These are phyloP conservation scores for Cylindroiulus punctatus DNA, from an alignment of 2,888 invertebrate genomes.

Conservation along the genomic window DNA sequence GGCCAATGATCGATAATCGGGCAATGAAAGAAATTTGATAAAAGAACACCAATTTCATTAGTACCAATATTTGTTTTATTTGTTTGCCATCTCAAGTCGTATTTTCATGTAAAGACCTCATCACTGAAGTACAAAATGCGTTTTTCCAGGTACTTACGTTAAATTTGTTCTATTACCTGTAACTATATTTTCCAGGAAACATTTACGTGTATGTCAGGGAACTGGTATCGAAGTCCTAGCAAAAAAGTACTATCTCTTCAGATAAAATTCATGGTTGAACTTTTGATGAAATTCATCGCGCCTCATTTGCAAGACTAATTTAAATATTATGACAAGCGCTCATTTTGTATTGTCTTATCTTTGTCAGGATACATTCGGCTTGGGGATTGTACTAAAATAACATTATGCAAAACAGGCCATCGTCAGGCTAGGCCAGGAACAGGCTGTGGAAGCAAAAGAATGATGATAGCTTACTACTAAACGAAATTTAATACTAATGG, in stretches of 20 bases:
- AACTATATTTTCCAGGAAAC: too few species aligned
- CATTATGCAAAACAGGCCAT: conserved; percentile 29
- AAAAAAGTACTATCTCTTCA: neutral
- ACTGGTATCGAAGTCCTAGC: too few species aligned
- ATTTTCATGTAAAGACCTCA: too few species aligned
- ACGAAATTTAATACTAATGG: neutral
- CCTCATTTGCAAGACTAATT: conserved; percentile 39
- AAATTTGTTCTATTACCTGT: too few species aligned
- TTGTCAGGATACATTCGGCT: conserved; percentile 7
- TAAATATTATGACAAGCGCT: conserved; percentile 47
- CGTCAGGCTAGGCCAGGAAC: neutral
- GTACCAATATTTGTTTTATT: neutral
- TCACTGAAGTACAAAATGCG: too few species aligned
- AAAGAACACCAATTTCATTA: conserved; percentile 22
- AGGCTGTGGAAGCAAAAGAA: neutral
- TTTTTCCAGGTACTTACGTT: too few species aligned
- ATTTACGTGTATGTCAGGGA: too few species aligned
- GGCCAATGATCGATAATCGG: conserved; percentile 33
- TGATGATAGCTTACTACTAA: neutral
- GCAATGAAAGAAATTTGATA: conserved; percentile 49
- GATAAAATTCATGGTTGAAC: neutral
- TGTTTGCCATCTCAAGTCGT: too few species aligned
- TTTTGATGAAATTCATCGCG: conserved; percentile 20
- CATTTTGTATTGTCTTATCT: conserved; percentile 43
- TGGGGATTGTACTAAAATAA: conserved; percentile 43